A percentile compares a stretch with the other conserved stretches of the same genome.
Conservation (phyloP, 2,113 vertebrate genomes). For the Cephalopterus ornatus region DNA sequence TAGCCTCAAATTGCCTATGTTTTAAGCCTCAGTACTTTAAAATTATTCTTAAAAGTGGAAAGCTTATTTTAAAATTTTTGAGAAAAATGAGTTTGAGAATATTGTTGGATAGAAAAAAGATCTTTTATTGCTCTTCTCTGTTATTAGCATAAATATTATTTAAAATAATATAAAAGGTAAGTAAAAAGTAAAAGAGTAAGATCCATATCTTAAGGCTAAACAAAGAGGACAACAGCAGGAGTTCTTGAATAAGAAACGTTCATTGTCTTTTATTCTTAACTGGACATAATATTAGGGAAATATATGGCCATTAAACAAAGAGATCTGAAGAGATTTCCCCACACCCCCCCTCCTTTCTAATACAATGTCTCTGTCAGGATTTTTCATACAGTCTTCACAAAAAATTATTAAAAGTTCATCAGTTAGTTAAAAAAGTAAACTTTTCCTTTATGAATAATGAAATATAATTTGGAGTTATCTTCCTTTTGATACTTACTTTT, state of each 20-base stretch:
- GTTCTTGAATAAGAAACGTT: background rate
- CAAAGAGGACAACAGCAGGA: background rate
- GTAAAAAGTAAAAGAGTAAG: background rate
- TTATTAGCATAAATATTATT: background rate
- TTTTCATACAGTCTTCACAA: background rate
- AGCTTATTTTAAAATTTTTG: background rate
- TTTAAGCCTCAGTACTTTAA: background rate
- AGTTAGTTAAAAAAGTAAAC: background rate
- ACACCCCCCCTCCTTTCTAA: background rate
- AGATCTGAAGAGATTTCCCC: accelerated
- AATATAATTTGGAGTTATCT: background rate
- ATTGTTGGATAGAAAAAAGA: background rate
- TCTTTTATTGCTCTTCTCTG: background rate
- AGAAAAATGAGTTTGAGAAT: background rate
- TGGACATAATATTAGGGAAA: background rate
- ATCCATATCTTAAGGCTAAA: background rate
- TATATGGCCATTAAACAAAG: background rate
- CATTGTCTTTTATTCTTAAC: background rate
- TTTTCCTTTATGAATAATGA: background rate
- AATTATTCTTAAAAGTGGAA: background rate
- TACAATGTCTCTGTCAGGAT: background rate
- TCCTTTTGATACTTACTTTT: conserved; percentile 1
- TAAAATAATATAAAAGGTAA: background rate
- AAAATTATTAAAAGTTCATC: background rate
- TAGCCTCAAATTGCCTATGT: background rate